Base-by-base conservation (phyloP, 2,888 invertebrate genomes). In the Thereva nobilitata region DNA sequence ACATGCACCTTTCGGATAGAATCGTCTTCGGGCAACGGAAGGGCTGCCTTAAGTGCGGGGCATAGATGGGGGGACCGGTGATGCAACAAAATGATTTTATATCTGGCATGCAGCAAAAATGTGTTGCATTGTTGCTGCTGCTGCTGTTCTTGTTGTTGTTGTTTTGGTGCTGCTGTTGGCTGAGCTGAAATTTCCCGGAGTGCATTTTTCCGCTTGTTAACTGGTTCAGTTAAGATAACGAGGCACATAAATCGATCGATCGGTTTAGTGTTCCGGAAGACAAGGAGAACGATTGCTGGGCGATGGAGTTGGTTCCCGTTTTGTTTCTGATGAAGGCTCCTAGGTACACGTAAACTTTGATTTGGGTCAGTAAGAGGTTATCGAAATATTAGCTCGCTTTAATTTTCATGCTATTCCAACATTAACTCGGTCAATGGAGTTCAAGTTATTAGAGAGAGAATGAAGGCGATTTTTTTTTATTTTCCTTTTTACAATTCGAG, bases 161-260 rank as follows among this genome's bases (percentile, higher is more conserved):
- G 45, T 34, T 67, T 59, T 69, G 63, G 68, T 70, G 68, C 68
- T 69, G 68, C 68, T 68, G 68, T 70, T 68, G 70, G 68, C 67
- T 70, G 66, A 54, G 49, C 41, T 68, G 50, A 66, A 68, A 67
- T 69, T 64, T 67, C 64, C 67, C 69, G 45, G 66, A 72, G 71
- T 70, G 70, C 66, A 71, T 69, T 72, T 71, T 72, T 72, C 72
- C 71, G 71, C 71, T 72, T 71, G 71, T 72, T 72, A 72, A 70
- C 71, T 71, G 69, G 68, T 63, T 71, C 70, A 71, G 71, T 71
- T 71, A 71, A 70, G 71, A 71, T 71, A 67, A 66, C 66, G 68
- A 69, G 67, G 71, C 70, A 65, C 71, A 70, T 69, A 70, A 70
- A 69, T 69, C 70, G 67, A 67, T 70, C 70, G 70, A 69, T 68